A percentile compares a stretch with the other conserved stretches of the same genome.
These are phyloP conservation scores for Anoplophora glabripennis DNA, from an alignment of 1,140 invertebrate genomes.

Conservation along the genomic window DNA sequence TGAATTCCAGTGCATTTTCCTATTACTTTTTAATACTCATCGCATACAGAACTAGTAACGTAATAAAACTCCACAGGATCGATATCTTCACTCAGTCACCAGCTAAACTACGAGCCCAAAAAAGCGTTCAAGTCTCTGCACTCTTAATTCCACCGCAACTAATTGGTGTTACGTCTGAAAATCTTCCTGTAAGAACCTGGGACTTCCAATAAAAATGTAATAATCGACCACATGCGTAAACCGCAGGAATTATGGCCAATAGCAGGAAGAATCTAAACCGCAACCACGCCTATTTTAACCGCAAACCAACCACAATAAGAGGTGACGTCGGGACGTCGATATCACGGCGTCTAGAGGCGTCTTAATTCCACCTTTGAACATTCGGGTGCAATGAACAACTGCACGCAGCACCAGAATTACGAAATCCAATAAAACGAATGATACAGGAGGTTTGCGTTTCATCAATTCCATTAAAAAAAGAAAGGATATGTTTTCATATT, in stretches of 20 bases:
- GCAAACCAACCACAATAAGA: constrained; percentile 54
- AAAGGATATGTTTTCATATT: too few relatives aligned
- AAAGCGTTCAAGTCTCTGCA: not conserved
- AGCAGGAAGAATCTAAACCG: constrained; percentile 43
- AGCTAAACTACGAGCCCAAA: not conserved
- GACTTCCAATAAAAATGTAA: constrained; percentile 49
- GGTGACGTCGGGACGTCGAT: constrained; percentile 47
- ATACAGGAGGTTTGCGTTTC: too few relatives aligned
- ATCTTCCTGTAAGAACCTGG: constrained; percentile 8
- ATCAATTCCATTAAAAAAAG: too few relatives aligned
- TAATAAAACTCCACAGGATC: not conserved
- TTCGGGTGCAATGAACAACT: too few relatives aligned
- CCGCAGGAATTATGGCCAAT: constrained; percentile 50
- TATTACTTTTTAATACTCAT: too few relatives aligned
- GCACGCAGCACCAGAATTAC: too few relatives aligned
- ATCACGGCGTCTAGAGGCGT: constrained; percentile 39
- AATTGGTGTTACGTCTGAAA: constrained; percentile 3
- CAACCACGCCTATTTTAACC: constrained; percentile 51
- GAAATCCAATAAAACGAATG: too few relatives aligned
- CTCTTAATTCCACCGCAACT: not conserved
- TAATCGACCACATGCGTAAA: constrained; percentile 51
- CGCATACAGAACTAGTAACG: not conserved
- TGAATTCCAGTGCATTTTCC: too few relatives aligned
- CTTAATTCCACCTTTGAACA: constrained; percentile 31
- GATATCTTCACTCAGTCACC: not conserved